Percentiles rank a stretch among this genome's conserved stretches.
phyloP scores from a whole-genome alignment of 2,113 vertebrate genomes.

The Hemiscyllium ocellatum region DNA sequence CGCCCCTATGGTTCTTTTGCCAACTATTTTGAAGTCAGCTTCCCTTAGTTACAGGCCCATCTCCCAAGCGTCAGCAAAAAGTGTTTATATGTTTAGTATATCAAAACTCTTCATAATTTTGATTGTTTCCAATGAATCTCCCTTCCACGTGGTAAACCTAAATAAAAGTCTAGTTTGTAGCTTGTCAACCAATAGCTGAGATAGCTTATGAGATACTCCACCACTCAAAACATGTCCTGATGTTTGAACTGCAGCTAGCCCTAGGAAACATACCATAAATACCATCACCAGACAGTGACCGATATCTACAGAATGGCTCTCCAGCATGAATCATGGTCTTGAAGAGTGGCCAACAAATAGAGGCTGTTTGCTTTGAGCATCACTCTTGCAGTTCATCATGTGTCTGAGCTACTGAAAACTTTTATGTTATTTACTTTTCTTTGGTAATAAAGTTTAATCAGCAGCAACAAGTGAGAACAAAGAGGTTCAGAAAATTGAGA shows the following conservation, averaged over 20 bases:
- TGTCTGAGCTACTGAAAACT: background rate
- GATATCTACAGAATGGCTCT: background rate
- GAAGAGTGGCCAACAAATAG: background rate
- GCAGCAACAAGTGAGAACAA: background rate
- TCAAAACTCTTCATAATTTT: background rate
- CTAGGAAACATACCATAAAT: background rate
- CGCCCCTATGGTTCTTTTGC: no score
- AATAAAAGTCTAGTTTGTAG: background rate
- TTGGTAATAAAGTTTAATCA: background rate
- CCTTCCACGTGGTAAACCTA: background rate
- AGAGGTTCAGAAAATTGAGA: background rate
- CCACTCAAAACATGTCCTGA: background rate
- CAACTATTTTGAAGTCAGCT: no score
- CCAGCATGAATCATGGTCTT: background rate
- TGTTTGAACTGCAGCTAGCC: background rate
- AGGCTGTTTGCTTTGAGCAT: background rate
- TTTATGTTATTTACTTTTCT: background rate
- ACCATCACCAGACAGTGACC: background rate
- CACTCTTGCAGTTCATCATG: background rate
- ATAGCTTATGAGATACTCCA: background rate
- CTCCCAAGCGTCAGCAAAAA: background rate
- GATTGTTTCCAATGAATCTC: no score
- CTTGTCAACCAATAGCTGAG: background rate
- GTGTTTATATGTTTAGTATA: no score
- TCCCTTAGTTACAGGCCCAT: background rate